These are phyloP conservation scores for Hoplias malabaricus DNA, from an alignment of 2,113 vertebrate genomes.

Conservation along the genomic window DNA sequence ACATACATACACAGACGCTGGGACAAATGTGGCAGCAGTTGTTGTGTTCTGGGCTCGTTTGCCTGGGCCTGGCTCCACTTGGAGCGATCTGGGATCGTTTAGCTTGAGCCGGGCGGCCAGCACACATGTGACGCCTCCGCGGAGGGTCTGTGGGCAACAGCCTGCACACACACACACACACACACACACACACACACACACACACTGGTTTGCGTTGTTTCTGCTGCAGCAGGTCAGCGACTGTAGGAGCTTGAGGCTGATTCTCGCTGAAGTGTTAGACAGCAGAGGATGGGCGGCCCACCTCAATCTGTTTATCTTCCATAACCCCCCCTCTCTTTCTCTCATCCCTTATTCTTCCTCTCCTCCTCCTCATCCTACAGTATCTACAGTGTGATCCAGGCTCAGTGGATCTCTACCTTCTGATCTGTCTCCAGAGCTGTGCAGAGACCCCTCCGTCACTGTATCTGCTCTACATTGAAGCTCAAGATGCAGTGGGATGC, in stretches of 20 bases:
- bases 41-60: slow-evolving; percentile 62
- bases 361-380: not conserved
- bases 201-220: slow-evolving; percentile 19
- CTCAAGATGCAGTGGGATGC: too few relatives aligned
- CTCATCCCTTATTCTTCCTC: not conserved
- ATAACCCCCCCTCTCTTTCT: not conserved
- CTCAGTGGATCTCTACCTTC: too few relatives aligned
- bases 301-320: slow-evolving; percentile 34
- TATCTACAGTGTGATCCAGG: too few relatives aligned
- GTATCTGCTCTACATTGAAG: too few relatives aligned
- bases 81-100: slow-evolving; percentile 20
- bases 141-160: slow-evolving; percentile 56
- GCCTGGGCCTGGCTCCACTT: slow-evolving; percentile 35
- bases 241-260: slow-evolving; percentile 18
- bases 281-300: slow-evolving; percentile 37
- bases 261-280: slow-evolving; percentile 32
- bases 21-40: slow-evolving; percentile 71
- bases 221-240: slow-evolving; percentile 33
- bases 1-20: slow-evolving; percentile 61
- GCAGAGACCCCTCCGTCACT: too few relatives aligned
- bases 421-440: too few relatives aligned
- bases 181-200: slow-evolving; percentile 31
- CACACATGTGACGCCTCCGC: slow-evolving; percentile 54
- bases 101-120: slow-evolving; percentile 32
- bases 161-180: slow-evolving; percentile 46